Percentiles rank a stretch among this genome's conserved stretches.
Conservation (phyloP, 2,888 invertebrate species). For the Synanthedon andrenaeformis region DNA sequence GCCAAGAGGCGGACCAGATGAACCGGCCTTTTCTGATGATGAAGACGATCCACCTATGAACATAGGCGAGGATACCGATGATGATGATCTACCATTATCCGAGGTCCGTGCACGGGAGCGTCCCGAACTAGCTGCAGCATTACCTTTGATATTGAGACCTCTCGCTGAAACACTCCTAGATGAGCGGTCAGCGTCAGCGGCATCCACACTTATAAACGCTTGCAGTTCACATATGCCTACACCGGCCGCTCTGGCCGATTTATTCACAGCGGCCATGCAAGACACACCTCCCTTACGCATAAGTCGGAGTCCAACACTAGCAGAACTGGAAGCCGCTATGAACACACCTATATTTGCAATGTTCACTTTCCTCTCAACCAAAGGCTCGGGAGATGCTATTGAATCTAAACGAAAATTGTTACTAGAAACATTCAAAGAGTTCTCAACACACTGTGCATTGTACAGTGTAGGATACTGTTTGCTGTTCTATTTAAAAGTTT, state of each 20-base stretch:
- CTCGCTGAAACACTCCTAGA: conserved; percentile 59
- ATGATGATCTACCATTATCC: conserved; percentile 82
- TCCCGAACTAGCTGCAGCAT: conserved; percentile 64
- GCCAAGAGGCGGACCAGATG: conserved; percentile 66
- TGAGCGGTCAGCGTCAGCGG: conserved; percentile 47
- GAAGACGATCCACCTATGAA: conserved; percentile 76
- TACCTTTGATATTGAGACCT: conserved; percentile 52
- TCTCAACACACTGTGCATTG: conserved; percentile 75
- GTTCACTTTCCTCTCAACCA: conserved; percentile 84
- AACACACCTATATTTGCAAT: conserved; percentile 88
- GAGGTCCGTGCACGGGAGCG: conserved; percentile 79
- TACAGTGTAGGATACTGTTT: conserved; percentile 86
- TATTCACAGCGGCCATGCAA: conserved; percentile 58
- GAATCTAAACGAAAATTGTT: conserved; percentile 84
- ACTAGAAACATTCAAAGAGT: conserved; percentile 83
- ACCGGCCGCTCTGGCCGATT: conserved; percentile 49
- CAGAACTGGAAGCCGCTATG: conserved; percentile 75
- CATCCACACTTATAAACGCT: conserved; percentile 47
- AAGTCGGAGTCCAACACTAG: conserved; percentile 55
- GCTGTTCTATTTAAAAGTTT: conserved; percentile 89
- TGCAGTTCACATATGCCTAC: conserved; percentile 51
- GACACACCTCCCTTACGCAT: conserved; percentile 64
- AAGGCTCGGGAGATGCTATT: conserved; percentile 66
- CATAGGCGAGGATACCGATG: conserved; percentile 74
- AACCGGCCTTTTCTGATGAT: conserved; percentile 87